phyloP scores from a whole-genome alignment of 2,797 vertebrate species.

The Sebastes wilsoni region DNA sequence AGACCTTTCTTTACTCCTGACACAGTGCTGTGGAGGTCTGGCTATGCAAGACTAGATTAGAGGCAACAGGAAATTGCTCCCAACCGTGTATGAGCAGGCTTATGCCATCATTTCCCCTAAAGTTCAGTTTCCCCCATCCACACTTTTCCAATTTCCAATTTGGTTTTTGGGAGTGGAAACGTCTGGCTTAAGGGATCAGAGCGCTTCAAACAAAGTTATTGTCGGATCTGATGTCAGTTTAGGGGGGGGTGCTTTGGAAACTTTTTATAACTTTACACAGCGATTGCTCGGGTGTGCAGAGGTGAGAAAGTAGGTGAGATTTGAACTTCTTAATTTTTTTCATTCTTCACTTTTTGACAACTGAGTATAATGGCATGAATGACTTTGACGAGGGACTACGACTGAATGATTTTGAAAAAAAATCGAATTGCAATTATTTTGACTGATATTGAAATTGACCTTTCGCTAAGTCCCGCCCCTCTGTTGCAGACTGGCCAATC shows the following conservation, averaged over 20 bases:
- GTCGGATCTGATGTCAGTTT: not conserved
- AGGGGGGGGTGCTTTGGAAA: not conserved
- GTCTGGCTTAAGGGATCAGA: not conserved
- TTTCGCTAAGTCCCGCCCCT: too few relatives aligned
- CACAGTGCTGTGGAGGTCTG: too few relatives aligned
- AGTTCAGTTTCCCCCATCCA: not conserved
- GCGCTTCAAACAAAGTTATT: not conserved
- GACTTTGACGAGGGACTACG: too few relatives aligned
- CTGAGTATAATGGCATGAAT: too few relatives aligned
- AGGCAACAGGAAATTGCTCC: not conserved
- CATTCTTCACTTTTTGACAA: not conserved
- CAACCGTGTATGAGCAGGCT: not conserved
- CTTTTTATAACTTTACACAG: not conserved
- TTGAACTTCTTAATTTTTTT: not conserved
- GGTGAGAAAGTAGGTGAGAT: not conserved
- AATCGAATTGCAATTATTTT: too few relatives aligned
- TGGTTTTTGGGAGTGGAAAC: not conserved
- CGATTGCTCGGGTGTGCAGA: not conserved
- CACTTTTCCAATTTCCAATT: not conserved
- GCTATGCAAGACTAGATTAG: not conserved
- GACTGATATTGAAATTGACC: too few relatives aligned
- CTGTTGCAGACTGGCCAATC: too few relatives aligned
- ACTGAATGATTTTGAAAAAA: too few relatives aligned
- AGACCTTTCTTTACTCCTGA: too few relatives aligned
- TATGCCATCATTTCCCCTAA: not conserved